Conservation (phyloP, 2,888 invertebrate species). For the Drosophila stalkeri region DNA sequence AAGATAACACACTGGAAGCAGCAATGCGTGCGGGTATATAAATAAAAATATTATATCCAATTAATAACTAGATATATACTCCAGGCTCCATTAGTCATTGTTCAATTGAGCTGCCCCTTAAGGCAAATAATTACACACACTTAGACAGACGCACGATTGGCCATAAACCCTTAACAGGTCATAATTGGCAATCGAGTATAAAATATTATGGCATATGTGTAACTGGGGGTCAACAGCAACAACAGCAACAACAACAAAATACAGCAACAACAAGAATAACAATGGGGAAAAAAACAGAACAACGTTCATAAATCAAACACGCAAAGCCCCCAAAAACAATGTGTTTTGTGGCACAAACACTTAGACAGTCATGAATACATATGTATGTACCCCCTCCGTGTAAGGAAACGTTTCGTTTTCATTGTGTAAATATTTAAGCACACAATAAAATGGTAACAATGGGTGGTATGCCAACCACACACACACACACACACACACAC, state of each 20-base stretch:
- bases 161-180: conserved; percentile 69
- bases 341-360: conserved; percentile 37
- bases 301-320: conserved; percentile 65
- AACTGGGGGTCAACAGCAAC: conserved; percentile 47
- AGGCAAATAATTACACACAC: conserved; percentile 49
- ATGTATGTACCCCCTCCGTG: conserved; percentile 7
- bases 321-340: conserved; percentile 58
- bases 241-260: conserved; percentile 35
- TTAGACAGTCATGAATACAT: conserved; percentile 38
- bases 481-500: neutral
- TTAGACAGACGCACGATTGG: conserved; percentile 27
- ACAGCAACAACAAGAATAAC: conserved; percentile 33
- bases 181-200: conserved; percentile 74
- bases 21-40: neutral
- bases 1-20: neutral
- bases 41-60: conserved; percentile 22
- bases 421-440: conserved; percentile 78
- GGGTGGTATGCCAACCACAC: conserved; percentile 41
- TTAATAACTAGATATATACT: conserved; percentile 34
- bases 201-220: conserved; percentile 67
- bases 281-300: conserved; percentile 30
- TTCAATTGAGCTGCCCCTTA: conserved; percentile 43
- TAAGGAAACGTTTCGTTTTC: conserved; percentile 67
- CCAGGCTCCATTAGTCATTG: conserved; percentile 32
- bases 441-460: conserved; percentile 72